A percentile compares a stretch with the other conserved stretches of the same genome.
These are phyloP conservation scores for Caenorhabditis sinica DNA, from an alignment of 2,888 invertebrate species.

Conservation along the genomic window DNA sequence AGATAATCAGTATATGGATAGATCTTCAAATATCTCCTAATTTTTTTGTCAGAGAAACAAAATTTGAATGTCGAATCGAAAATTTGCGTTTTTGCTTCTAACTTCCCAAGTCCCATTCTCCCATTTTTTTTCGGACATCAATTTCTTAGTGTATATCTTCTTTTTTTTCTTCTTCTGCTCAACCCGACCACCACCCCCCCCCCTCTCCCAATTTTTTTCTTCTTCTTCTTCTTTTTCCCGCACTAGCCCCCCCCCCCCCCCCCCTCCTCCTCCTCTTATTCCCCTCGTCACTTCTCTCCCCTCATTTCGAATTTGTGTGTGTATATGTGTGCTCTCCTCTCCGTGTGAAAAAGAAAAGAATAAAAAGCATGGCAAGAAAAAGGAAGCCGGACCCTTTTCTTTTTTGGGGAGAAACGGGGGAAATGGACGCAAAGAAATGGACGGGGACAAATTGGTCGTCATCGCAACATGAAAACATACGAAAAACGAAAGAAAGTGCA, in stretches of 20 bases:
- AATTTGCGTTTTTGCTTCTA: too few relatives aligned
- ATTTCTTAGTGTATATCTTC: too few relatives aligned
- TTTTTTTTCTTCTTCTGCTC: too few relatives aligned
- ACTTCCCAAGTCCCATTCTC: too few relatives aligned
- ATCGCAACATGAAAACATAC: conserved; percentile 50
- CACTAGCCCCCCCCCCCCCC: too few relatives aligned
- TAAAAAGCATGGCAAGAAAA: conserved; percentile 1
- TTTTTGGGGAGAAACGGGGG: conserved; percentile 4
- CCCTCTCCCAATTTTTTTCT: neutral
- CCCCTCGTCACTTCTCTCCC: neutral
- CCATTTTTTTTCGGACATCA: too few relatives aligned
- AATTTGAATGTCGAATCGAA: too few relatives aligned
- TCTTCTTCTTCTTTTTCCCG: neutral
- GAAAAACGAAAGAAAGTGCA: conserved; percentile 23
- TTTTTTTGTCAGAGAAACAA: too few relatives aligned
- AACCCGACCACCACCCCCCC: too few relatives aligned
- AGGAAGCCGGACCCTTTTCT: neutral
- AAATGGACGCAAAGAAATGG: neutral
- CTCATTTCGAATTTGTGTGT: neutral
- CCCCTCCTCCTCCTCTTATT: neutral
- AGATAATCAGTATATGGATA: too few relatives aligned
- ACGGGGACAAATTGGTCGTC: conserved; percentile 41
- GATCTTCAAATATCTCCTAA: too few relatives aligned
- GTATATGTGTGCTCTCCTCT: too few relatives aligned
- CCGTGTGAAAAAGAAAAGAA: conserved; percentile 22